Conservation (phyloP, 2,113 vertebrate genomes). For the Helogale parvula region DNA sequence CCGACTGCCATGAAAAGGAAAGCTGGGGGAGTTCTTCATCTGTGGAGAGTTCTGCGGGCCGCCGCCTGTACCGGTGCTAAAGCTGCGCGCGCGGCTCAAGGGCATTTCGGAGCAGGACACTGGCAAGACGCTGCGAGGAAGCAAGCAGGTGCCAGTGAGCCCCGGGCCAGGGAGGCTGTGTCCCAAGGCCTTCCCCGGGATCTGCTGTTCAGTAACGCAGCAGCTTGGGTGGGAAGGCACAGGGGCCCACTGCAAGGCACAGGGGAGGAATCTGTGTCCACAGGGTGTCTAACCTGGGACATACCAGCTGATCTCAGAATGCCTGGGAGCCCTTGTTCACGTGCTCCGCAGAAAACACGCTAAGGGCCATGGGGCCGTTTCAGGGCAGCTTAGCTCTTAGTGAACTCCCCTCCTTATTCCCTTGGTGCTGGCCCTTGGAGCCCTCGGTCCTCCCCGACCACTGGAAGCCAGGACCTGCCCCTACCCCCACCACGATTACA, state of each 20-base stretch:
- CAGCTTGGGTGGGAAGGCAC: not conserved
- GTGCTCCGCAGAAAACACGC: not conserved
- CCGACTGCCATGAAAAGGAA: conserved; percentile 89
- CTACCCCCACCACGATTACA: not conserved
- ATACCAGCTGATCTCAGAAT: not conserved
- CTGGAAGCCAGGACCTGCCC: not conserved
- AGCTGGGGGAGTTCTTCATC: conserved; percentile 92
- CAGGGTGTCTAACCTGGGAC: not conserved
- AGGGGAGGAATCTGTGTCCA: not conserved
- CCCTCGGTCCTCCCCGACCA: not conserved
- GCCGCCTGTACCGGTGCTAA: conserved; percentile 86
- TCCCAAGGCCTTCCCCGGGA: not conserved
- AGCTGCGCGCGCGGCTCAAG: conserved; percentile 87
- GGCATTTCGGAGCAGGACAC: conserved; percentile 89
- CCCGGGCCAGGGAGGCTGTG: not conserved
- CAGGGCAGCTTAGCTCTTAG: not conserved
- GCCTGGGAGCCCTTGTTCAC: not conserved
- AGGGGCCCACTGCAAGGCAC: not conserved
- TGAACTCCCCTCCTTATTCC: not conserved
- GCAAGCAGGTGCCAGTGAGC: conserved; percentile 46
- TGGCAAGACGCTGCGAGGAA: conserved; percentile 86
- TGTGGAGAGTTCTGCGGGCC: conserved; percentile 90
- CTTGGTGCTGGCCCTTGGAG: not conserved
- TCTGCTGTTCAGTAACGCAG: not conserved
- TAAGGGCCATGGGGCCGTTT: not conserved